Percentiles rank a stretch among this genome's conserved stretches.
Conservation (phyloP, 2,113 vertebrate species). For the Rutilus rutilus region DNA sequence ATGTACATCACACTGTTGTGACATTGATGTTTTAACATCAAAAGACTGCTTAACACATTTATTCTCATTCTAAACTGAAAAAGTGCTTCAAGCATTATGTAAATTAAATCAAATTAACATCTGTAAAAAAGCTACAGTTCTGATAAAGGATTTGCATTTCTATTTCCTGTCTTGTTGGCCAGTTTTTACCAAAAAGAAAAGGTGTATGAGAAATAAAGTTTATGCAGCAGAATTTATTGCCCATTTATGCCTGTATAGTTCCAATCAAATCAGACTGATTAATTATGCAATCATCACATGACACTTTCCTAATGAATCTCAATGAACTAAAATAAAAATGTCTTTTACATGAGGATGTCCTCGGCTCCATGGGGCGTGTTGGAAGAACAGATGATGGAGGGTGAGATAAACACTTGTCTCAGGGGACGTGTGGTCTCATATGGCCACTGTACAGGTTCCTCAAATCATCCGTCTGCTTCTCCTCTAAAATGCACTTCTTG, state of each 20-base stretch:
- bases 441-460: conserved; percentile 56
- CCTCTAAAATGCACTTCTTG: conserved; percentile 49
- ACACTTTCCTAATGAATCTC: not conserved
- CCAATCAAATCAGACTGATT: not conserved
- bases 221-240: not conserved
- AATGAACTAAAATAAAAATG: not conserved
- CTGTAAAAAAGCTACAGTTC: not conserved
- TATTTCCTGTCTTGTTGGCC: not conserved
- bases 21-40: not conserved
- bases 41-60: not conserved
- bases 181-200: not conserved
- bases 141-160: not conserved
- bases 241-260: not conserved
- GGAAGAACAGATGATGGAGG: conserved; percentile 66
- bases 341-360: not conserved
- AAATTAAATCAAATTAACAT: not conserved
- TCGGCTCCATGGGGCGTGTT: conserved; percentile 46
- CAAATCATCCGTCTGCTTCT: conserved; percentile 41
- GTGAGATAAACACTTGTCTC: conserved; percentile 66
- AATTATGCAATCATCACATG: not conserved
- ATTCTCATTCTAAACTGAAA: not conserved
- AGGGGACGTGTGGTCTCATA: conserved; percentile 68
- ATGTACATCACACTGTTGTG: not conserved
- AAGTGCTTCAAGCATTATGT: not conserved
- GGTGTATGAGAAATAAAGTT: not conserved